Conservation (phyloP, 1,140 invertebrate genomes). For the Pseudomyrmex pallidus region DNA sequence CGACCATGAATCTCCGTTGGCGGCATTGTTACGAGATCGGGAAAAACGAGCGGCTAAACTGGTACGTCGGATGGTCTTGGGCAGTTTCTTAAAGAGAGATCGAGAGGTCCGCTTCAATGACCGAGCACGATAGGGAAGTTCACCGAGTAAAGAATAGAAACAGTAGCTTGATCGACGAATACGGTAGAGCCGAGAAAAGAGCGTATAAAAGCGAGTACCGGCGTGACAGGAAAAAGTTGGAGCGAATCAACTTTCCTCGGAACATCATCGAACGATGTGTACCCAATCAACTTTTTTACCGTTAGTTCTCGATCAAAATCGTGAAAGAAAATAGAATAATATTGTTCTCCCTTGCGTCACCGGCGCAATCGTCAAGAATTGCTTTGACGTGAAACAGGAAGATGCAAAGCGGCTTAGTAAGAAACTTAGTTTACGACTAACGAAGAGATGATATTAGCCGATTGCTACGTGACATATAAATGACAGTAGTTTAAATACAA, state of each 20-base stretch:
- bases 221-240: neutral
- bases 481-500: conserved; percentile 16
- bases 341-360: neutral
- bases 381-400: neutral
- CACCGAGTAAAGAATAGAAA: conserved; percentile 58
- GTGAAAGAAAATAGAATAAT: conserved; percentile 1
- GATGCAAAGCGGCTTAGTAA: neutral
- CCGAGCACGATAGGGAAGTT: conserved; percentile 48
- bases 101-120: conserved; percentile 57
- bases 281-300: neutral
- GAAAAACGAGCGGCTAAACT: conserved; percentile 61
- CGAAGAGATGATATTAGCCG: conserved; percentile 2
- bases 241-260: conserved; percentile 15
- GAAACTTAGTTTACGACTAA: neutral
- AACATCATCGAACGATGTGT: conserved; percentile 1
- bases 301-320: neutral
- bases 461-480: conserved; percentile 22
- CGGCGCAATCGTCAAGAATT: neutral
- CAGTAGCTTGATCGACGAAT: conserved; percentile 35
- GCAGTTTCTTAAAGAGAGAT: conserved; percentile 62
- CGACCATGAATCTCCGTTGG: conserved; percentile 65
- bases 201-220: conserved; percentile 5
- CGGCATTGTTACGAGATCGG: conserved; percentile 69
- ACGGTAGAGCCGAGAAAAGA: neutral
- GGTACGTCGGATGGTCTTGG: conserved; percentile 43